phyloP scores from a whole-genome alignment of 2,113 vertebrate species.

The Syngnathus typhle region DNA sequence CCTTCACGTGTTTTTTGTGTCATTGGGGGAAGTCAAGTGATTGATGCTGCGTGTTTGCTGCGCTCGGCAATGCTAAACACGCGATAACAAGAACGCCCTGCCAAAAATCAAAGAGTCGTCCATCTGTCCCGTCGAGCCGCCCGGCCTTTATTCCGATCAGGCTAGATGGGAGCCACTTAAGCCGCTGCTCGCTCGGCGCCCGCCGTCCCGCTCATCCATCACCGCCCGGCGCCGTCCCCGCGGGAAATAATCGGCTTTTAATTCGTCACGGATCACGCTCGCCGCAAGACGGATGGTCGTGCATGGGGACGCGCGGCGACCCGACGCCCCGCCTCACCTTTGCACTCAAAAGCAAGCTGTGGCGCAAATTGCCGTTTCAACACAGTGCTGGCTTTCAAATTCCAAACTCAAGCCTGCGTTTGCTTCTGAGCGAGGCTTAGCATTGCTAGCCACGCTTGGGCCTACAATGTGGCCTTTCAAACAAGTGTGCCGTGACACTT shows the following conservation, averaged over 20 bases:
- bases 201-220: constrained; percentile 63
- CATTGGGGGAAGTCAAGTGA: background rate
- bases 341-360: background rate
- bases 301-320: constrained; percentile 7
- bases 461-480: too few relatives aligned
- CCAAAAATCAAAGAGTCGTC: constrained; percentile 44
- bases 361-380: too few relatives aligned
- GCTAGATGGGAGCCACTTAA: constrained; percentile 50
- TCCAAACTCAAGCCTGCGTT: background rate
- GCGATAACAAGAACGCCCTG: background rate
- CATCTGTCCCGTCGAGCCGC: constrained; percentile 44
- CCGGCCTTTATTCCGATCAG: constrained; percentile 62
- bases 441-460: too few relatives aligned
- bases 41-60: background rate
- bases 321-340: background rate
- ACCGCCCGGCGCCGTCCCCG: constrained; percentile 49
- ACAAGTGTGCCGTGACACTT: background rate
- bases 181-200: constrained; percentile 50
- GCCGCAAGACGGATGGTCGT: constrained; percentile 61
- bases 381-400: background rate
- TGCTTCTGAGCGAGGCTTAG: too few relatives aligned
- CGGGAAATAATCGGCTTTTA: constrained; percentile 73
- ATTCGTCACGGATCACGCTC: constrained; percentile 66
- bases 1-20: background rate
- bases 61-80: background rate